phyloP scores from a whole-genome alignment of 53 echinoderm and acorn worm species.

The Antedon mediterranea region DNA sequence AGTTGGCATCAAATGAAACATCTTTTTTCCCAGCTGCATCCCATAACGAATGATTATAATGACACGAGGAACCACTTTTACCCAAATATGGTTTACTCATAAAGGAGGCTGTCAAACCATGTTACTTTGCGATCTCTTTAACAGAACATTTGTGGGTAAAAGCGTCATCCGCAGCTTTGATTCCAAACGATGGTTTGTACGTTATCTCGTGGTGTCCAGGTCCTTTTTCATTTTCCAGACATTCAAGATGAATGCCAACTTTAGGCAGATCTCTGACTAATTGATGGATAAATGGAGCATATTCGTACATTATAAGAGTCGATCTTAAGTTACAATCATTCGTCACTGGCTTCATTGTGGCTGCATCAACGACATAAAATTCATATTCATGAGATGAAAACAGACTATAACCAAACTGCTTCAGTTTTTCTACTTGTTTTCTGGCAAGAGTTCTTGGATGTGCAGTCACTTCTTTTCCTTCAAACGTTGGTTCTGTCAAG shows the following conservation, averaged over 20 bases:
- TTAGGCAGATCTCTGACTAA: constrained; percentile 11
- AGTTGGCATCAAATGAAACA: constrained; percentile 5
- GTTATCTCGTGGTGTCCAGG: constrained; percentile 36
- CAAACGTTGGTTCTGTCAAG: constrained; percentile 8
- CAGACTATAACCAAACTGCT: constrained; percentile 12
- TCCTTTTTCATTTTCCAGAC: constrained; percentile 17
- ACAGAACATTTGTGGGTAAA: constrained; percentile 12
- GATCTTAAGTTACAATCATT: background rate
- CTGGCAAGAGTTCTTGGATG: constrained; percentile 6
- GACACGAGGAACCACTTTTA: constrained; percentile 6
- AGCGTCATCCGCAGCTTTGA: constrained; percentile 25
- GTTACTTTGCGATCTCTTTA: constrained; percentile 27
- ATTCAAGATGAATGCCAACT: constrained; percentile 23
- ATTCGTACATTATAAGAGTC: background rate
- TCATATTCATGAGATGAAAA: background rate
- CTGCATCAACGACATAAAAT: background rate
- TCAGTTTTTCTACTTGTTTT: constrained; percentile 4
- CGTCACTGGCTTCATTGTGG: background rate
- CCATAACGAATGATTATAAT: constrained; percentile 38
- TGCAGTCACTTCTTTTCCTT: background rate
- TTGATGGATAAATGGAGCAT: constrained; percentile 10
- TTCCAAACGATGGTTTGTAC: constrained; percentile 24
- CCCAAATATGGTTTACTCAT: constrained; percentile 22
- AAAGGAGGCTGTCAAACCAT: constrained; percentile 20
- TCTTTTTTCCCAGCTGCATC: constrained; percentile 13